Conservation (phyloP, 2,888 invertebrate genomes). For the Eurois occulta region DNA sequence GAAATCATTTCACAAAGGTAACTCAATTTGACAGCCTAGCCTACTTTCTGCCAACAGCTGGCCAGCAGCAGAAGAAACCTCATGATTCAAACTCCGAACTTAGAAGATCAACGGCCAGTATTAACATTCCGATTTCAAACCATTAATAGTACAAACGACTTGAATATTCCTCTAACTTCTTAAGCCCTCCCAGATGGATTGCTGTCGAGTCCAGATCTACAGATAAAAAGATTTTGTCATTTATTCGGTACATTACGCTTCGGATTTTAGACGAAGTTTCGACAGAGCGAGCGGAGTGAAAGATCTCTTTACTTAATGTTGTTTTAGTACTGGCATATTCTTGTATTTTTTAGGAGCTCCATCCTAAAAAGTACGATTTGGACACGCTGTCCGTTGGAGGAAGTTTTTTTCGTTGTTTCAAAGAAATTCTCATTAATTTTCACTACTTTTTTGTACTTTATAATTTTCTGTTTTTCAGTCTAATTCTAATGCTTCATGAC, state of each 20-base stretch:
- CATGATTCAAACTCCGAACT: constrained; percentile 40
- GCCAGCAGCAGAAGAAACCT: background rate
- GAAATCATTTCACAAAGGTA: background rate
- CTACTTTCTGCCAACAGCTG: background rate
- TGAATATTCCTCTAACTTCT: constrained; percentile 65
- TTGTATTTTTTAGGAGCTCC: constrained; percentile 36
- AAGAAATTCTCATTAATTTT: constrained; percentile 38
- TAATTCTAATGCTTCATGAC: background rate
- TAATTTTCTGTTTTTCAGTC: constrained; percentile 9
- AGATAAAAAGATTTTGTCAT: constrained; percentile 72
- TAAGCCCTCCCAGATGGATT: constrained; percentile 63
- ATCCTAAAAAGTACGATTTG: constrained; percentile 20
- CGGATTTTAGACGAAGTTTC: constrained; percentile 58
- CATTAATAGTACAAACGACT: constrained; percentile 69
- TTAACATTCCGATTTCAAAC: constrained; percentile 64
- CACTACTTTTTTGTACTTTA: background rate
- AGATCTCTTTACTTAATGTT: constrained; percentile 57
- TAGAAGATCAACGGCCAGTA: constrained; percentile 59
- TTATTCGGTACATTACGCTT: constrained; percentile 68
- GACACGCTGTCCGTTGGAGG: constrained; percentile 17
- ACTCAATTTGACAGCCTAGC: background rate
- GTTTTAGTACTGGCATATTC: constrained; percentile 45
- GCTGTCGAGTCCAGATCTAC: constrained; percentile 65
- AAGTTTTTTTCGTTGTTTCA: constrained; percentile 11
- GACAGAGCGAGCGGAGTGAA: constrained; percentile 50